phyloP scores from a whole-genome alignment of 2,888 invertebrate species.

The Anthophora plumipes region DNA sequence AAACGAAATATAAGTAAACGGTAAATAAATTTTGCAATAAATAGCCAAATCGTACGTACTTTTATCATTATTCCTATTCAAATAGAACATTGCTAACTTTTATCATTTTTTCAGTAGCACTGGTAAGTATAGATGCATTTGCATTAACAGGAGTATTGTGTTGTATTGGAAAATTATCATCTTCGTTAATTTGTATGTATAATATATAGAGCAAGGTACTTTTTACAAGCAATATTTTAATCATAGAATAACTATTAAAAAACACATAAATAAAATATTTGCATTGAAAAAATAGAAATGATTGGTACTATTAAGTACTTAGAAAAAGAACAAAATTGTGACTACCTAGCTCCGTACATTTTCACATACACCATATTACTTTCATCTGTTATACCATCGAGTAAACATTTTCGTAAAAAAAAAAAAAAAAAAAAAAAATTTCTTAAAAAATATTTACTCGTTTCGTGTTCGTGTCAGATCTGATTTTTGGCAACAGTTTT shows the following conservation, averaged over 20 bases:
- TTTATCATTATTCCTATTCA: no score
- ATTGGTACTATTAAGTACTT: background rate
- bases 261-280: background rate
- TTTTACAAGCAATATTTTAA: background rate
- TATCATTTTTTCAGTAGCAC: background rate
- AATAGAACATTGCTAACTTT: background rate
- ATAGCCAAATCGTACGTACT: background rate
- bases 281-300: background rate
- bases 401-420: conserved; percentile 39
- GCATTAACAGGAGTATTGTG: conserved; percentile 20
- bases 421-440: background rate
- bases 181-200: conserved; percentile 6
- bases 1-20: background rate
- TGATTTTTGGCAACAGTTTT: conserved; percentile 31
- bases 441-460: conserved; percentile 50
- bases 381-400: background rate
- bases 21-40: background rate
- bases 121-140: conserved; percentile 43
- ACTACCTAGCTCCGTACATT: conserved; percentile 38
- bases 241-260: no score
- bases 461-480: conserved; percentile 44
- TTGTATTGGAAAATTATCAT: conserved; percentile 16
- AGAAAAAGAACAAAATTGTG: background rate
- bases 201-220: conserved; percentile 26
- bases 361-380: conserved; percentile 1